Evolutionary conservation across 2,797 vertebrate species (phyloP).

Genomic region (Catamblyrhynchus diadema): DNA sequence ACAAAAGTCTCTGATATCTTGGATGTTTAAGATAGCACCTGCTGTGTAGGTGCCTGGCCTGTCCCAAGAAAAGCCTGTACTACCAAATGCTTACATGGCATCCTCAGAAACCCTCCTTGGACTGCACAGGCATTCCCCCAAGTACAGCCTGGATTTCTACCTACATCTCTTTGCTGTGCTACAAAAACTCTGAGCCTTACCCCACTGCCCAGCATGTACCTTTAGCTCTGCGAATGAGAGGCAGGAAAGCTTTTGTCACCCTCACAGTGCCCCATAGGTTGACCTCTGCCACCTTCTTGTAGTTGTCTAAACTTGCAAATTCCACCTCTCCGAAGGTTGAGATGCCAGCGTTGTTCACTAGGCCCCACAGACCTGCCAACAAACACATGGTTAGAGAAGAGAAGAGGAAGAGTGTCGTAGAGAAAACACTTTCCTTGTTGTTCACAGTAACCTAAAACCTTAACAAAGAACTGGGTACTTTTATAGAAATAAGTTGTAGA

Average conservation of each 20-base stretch:
- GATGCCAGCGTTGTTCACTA: constrained; percentile 87
- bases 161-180: neutral
- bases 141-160: neutral
- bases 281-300: constrained; percentile 84
- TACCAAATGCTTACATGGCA: neutral
- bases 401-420: neutral
- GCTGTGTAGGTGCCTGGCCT: neutral
- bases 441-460: neutral
- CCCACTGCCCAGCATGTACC: constrained; percentile 57
- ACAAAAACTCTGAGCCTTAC: neutral
- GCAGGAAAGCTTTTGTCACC: constrained; percentile 88
- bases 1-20: neutral
- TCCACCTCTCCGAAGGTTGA: constrained; percentile 87
- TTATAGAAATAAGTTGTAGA: neutral
- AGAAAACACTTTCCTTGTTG: neutral
- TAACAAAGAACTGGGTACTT: neutral
- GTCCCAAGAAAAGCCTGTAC: neutral
- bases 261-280: constrained; percentile 88
- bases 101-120: neutral
- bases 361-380: constrained; percentile 85
- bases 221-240: constrained; percentile 83
- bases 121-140: neutral
- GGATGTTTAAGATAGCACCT: neutral
- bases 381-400: neutral
- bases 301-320: constrained; percentile 84